Conservation (phyloP, 2,888 invertebrate genomes). For the Rapana venosa region DNA sequence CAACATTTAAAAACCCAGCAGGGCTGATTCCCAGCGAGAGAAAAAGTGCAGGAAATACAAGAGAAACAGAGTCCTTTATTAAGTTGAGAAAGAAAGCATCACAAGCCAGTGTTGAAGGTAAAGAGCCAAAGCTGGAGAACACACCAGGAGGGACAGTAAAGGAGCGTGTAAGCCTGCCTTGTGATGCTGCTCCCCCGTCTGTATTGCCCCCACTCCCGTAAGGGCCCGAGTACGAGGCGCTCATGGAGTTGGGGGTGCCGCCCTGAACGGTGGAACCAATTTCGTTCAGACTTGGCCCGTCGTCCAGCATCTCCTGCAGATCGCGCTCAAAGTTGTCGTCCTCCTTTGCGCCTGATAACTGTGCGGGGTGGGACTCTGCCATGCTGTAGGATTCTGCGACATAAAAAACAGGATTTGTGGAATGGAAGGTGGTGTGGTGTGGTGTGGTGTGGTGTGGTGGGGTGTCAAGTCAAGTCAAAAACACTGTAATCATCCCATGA, state of each 20-base stretch:
- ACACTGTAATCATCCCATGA: too few relatives aligned
- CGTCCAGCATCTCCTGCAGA: conserved; percentile 75
- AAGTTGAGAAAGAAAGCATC: not conserved
- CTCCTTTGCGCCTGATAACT: conserved; percentile 58
- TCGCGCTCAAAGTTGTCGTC: conserved; percentile 75
- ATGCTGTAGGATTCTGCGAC: conserved; percentile 39
- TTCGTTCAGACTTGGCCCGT: conserved; percentile 73
- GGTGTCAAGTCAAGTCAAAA: too few relatives aligned
- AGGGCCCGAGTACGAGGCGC: conserved; percentile 53
- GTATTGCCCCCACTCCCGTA: conserved; percentile 43
- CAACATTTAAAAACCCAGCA: not conserved
- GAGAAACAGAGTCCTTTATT: not conserved
- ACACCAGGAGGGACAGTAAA: conserved; percentile 69
- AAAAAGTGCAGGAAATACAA: not conserved
- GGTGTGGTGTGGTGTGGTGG: too few relatives aligned
- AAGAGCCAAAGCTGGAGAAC: conserved; percentile 54
- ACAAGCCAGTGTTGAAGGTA: conserved; percentile 3
- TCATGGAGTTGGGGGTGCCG: conserved; percentile 56
- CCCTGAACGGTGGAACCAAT: conserved; percentile 72
- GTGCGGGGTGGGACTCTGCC: conserved; percentile 43
- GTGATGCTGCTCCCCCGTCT: conserved; percentile 36
- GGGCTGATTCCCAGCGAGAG: not conserved
- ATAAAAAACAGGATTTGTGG: not conserved
- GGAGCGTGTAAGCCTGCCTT: conserved; percentile 66
- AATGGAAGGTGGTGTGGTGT: too few relatives aligned